These are phyloP conservation scores for Drosophila demipolita DNA, from an alignment of 2,888 invertebrate species.

Conservation along the genomic window DNA sequence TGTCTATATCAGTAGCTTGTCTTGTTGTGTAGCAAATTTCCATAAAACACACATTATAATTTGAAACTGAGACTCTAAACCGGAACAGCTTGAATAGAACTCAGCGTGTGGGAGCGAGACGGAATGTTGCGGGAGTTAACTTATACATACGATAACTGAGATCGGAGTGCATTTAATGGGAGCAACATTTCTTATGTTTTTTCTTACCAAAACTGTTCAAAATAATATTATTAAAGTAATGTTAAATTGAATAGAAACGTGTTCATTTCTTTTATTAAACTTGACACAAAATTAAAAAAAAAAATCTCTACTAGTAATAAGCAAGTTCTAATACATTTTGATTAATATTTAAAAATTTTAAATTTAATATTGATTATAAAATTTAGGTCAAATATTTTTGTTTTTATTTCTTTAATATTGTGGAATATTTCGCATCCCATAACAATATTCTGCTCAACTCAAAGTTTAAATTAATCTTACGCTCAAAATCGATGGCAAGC, in stretches of 20 bases:
- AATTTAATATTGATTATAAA: background rate
- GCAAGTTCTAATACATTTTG: background rate
- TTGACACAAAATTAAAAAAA: background rate
- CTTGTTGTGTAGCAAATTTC: conserved; percentile 52
- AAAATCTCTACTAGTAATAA: background rate
- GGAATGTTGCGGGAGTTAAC: background rate
- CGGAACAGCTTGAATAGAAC: background rate
- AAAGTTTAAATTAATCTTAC: background rate
- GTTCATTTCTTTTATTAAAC: background rate
- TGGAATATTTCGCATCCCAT: background rate
- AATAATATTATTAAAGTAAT: background rate
- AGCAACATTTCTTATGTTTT: background rate
- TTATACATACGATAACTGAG: background rate
- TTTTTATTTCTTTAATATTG: background rate
- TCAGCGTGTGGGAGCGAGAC: background rate
- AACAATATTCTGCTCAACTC: background rate
- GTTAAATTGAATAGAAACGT: background rate
- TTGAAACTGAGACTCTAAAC: conserved; percentile 2
- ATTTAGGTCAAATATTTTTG: background rate
- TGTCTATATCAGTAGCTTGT: conserved; percentile 62
- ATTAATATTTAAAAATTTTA: background rate
- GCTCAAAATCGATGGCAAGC: no score
- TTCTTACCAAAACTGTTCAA: background rate
- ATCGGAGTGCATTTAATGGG: background rate
- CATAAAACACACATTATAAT: conserved; percentile 20